A percentile compares a stretch with the other conserved stretches of the same genome.
Evolutionary conservation across 2,113 vertebrate species (phyloP).

Genomic region (Strix aluco): DNA sequence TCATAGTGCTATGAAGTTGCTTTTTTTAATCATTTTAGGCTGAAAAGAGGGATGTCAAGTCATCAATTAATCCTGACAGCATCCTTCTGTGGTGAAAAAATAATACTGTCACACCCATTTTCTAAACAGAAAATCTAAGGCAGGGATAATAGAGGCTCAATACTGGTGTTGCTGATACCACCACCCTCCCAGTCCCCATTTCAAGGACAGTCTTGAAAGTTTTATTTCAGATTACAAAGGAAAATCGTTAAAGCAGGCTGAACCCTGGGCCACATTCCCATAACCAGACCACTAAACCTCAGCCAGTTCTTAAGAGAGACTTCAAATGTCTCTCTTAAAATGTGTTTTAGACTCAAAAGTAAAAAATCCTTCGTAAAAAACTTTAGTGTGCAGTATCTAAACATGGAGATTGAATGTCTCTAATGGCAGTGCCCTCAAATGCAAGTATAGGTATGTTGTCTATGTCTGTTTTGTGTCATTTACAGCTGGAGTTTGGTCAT

Average conservation of each 20-base stretch:
- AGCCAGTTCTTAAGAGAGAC: neutral
- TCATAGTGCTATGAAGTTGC: neutral
- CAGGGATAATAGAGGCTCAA: neutral
- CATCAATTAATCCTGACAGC: constrained; percentile 61
- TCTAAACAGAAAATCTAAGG: neutral
- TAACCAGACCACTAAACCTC: neutral
- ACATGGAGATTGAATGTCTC: neutral
- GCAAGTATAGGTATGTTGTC: neutral
- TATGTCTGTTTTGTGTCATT: neutral
- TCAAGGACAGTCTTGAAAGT: neutral
- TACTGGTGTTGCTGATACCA: neutral
- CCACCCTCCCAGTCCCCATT: neutral
- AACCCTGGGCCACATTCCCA: neutral
- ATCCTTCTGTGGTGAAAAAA: constrained; percentile 61
- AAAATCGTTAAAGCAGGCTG: neutral
- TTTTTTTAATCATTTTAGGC: neutral
- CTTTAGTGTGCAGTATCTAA: neutral
- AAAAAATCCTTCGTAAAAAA: neutral
- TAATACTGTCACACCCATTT: constrained; percentile 36
- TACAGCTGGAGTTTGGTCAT: neutral
- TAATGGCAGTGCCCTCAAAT: neutral
- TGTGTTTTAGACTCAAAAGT: neutral
- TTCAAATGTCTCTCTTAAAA: neutral
- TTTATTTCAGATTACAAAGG: neutral
- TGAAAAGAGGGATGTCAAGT: constrained; percentile 51